Evolutionary conservation across 1,140 invertebrate species (phyloP), one percentile per base, ranked within the genome.

Genomic region (Formica exsecta): DNA sequence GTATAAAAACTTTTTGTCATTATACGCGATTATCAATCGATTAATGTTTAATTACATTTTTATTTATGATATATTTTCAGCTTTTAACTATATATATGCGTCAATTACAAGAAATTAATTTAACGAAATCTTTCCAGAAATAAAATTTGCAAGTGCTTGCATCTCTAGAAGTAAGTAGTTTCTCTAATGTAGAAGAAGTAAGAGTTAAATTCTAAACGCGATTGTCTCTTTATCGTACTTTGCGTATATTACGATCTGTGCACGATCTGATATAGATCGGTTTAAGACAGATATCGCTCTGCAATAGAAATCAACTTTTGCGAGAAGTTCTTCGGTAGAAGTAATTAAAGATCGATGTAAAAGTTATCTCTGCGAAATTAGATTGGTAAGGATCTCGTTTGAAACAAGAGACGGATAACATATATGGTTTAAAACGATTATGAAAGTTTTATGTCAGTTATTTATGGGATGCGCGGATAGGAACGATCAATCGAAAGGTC

Each of bases 21-120:
- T 41, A 51, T 22, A 41, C 8, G n/a, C 54, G 13, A 16, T 13
- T 7, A 25, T 19, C 19, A 59, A 44, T 74, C n/a, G 13, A 62
- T 61, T 44, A 44, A 32, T 9, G 54, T 61, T 74, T 83, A 81
- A 81, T 73, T 59, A 73, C 61, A 61, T 74, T 74, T 11, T 5
- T 11, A 1, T 0, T 6, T 36, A 19, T 9, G 7, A 36, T 4
- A 38, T 76, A n/a, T 16, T 16, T 61, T 29, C 5, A 9, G 9
- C 5, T 76, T 44, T 25, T 32, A 19, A 32, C 9, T 62, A 62
- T 41, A 75, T 76, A 3, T 48, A 16, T 48, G 13, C 11, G 7
- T 61, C 25, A 64, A n/a, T 65, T 3, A n/a, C 25, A n/a, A 25
- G 44, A 32, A 32, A 65, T 0, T 77, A 36, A 64, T 48, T 77